These are phyloP conservation scores for Atrina japonica DNA, from an alignment of 2,888 invertebrate genomes.

Conservation along the genomic window DNA sequence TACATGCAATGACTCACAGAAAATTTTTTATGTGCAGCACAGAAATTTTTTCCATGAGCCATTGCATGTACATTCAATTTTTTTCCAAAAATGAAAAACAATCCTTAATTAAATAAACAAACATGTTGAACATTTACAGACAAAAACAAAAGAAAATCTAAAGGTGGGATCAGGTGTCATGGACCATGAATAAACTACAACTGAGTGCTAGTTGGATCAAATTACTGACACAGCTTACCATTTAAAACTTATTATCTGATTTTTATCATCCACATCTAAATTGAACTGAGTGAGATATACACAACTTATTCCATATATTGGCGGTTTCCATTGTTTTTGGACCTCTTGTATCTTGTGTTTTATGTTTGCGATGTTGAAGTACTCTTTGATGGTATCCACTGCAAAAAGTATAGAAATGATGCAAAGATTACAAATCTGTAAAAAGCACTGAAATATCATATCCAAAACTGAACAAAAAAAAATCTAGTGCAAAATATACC, in stretches of 20 bases:
- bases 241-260: conserved; percentile 57
- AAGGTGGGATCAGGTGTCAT: too few species aligned
- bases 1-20: too few species aligned
- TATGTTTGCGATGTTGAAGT: conserved; percentile 24
- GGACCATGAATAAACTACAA: too few species aligned
- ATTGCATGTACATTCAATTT: too few species aligned
- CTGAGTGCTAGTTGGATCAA: too few species aligned
- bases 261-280: conserved; percentile 66
- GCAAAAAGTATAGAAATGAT: conserved; percentile 11
- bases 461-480: neutral
- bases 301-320: conserved; percentile 68
- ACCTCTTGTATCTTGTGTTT: conserved; percentile 25
- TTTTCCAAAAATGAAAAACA: too few species aligned
- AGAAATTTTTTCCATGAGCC: too few species aligned
- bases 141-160: too few species aligned
- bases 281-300: conserved; percentile 72
- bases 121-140: too few species aligned
- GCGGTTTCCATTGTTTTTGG: conserved; percentile 21
- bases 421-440: neutral
- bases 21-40: too few species aligned
- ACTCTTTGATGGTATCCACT: conserved; percentile 41
- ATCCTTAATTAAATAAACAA: too few species aligned
- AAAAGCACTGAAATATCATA: neutral
- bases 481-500: neutral
- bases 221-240: conserved; percentile 58